Base-by-base conservation (phyloP, 1,140 invertebrate species). In the Trachymyrmex septentrionalis region DNA sequence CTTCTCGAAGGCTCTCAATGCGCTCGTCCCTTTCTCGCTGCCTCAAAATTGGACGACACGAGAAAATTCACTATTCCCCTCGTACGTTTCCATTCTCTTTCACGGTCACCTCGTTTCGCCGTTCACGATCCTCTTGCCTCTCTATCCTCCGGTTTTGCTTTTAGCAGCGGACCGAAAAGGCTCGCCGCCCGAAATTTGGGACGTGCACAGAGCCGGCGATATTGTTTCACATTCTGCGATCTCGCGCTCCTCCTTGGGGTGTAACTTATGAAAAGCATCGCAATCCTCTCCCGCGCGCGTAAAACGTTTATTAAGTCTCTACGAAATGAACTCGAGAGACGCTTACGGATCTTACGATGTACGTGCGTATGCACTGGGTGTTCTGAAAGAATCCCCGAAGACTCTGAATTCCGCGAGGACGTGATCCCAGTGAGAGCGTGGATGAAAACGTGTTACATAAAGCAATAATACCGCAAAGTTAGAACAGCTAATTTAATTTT, bases 11-110 rank as follows among this genome's bases (percentile, higher is more conserved):
- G 69, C 30, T 84, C 88, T 85, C 78, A 57, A 63, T 88, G 44
- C 50, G 69, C 71, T 71, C 34, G 55, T 73, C 57, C 19, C 85
- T 81, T 61, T 34, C 57, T 89, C 86, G 72, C 82, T 84, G 66
- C 84, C 91, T 89, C 75, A 90, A 93, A 93, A 93, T 93, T 93
- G 92, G 78, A 93, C 86, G 88, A 80, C 78, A 80, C 64, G 64
- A 27, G 76, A 75, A 90, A 91, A 88, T 91, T 90, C 71, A 64
- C 81, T 76, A 38, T 53, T 38, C 16, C 78, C 72, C 67, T 76
- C 50, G 66, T 50, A 53, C 27, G 66, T 34, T 63, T 19, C 53
- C 10, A 10, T 64, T 53, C 59, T 12, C 27, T 16, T 50, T 69
- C 77, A 80, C 77, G 77, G 63, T 84, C 80, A 80, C 38, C 55